Conservation (phyloP, 2,888 invertebrate species). For the Stegana nigrithorax region DNA sequence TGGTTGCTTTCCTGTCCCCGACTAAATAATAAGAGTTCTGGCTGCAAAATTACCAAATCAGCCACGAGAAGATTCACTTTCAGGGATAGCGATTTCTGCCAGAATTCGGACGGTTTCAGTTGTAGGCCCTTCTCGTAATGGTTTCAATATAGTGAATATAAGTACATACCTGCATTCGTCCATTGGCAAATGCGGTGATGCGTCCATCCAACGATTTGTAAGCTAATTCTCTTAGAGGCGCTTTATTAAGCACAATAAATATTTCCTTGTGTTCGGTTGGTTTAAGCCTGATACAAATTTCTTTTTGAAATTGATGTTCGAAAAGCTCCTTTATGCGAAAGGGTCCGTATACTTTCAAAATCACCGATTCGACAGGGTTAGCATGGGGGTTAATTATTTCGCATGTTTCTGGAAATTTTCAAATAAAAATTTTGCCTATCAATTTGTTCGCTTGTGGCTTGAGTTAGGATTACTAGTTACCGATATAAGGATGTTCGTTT, state of each 20-base stretch:
- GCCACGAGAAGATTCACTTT: conserved; percentile 44
- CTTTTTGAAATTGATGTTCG: conserved; percentile 39
- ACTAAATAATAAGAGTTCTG: conserved; percentile 53
- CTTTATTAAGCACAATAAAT: conserved; percentile 44
- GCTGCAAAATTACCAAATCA: conserved; percentile 42
- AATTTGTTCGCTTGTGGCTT: too few relatives aligned
- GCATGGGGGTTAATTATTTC: conserved; percentile 29
- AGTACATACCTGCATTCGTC: conserved; percentile 39
- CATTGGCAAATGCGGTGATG: conserved; percentile 42
- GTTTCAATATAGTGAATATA: too few relatives aligned
- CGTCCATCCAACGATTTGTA: conserved; percentile 49
- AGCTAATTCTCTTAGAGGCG: conserved; percentile 32
- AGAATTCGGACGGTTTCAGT: too few relatives aligned
- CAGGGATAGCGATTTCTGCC: too few relatives aligned
- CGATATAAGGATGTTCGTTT: conserved; percentile 38
- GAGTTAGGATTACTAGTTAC: background rate
- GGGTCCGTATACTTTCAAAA: conserved; percentile 46
- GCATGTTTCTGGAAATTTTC: conserved; percentile 20
- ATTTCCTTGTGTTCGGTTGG: conserved; percentile 46
- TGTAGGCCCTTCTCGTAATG: too few relatives aligned
- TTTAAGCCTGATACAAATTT: conserved; percentile 34
- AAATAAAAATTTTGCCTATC: too few relatives aligned
- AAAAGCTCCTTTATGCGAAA: conserved; percentile 50
- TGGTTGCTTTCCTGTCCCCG: conserved; percentile 37
- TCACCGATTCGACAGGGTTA: conserved; percentile 23